Evolutionary conservation across 2,113 vertebrate genomes (phyloP).

Genomic region (Hyaena hyaena): DNA sequence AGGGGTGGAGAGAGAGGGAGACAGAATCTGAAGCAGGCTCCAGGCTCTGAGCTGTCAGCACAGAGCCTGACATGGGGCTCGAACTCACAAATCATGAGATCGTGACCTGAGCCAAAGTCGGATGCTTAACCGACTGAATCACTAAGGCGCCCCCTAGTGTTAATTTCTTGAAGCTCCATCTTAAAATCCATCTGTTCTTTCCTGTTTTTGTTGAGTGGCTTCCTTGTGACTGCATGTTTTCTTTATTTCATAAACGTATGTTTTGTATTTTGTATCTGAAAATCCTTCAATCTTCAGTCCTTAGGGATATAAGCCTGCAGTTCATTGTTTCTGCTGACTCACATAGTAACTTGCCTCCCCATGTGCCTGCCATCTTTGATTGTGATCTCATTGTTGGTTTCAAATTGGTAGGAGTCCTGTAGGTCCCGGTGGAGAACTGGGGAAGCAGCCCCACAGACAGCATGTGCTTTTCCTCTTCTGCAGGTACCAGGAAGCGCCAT

Average conservation of each 20-base stretch:
- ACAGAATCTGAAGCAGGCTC: no score
- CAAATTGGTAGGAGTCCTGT: neutral
- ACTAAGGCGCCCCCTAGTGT: no score
- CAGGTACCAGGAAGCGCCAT: neutral
- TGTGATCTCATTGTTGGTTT: neutral
- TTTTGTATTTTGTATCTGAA: neutral
- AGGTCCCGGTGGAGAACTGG: no score
- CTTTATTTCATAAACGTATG: neutral
- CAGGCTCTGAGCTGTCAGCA: no score
- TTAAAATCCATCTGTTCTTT: neutral
- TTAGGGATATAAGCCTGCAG: neutral
- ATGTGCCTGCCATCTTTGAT: neutral
- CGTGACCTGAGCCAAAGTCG: no score
- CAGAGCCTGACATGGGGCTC: no score
- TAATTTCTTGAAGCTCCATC: neutral
- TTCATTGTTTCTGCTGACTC: neutral
- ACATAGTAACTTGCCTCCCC: neutral
- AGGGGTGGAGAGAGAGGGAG: no score
- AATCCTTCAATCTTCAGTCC: neutral
- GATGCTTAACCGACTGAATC: no score
- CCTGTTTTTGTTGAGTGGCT: neutral
- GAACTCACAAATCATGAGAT: no score
- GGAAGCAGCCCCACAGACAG: neutral
- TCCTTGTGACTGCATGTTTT: neutral
- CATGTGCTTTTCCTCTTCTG: neutral